Base-by-base conservation (phyloP, 2,888 invertebrate species). In the Diachrysia chrysitis region DNA sequence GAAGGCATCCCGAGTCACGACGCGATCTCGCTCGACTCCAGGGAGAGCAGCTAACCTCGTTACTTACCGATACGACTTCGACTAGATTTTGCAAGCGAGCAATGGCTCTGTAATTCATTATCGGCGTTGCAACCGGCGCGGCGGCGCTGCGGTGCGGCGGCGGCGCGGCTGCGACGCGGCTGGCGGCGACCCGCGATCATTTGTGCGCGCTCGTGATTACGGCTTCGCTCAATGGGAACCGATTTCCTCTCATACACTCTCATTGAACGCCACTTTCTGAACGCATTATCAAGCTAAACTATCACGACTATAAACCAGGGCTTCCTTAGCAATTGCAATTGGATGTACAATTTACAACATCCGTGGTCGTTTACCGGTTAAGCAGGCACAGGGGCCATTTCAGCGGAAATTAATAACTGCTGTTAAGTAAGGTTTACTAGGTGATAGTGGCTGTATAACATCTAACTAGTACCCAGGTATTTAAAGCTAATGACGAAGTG, bases 51-150 rank as follows among this genome's bases (percentile, higher is more conserved):
- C 81, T 92, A 93, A 92, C 90, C 88, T 92, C 88, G 89, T 93
- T 93, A 93, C 89, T 89, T 87, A 86, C 87, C 84, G 88, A 87
- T 89, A 88, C 87, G 85, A 89, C 85, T 87, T 82, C 79, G 83
- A 83, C 87, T 90, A 86, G 89, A 92, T 93, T 93, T 89, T 91
- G 93, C 92, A 92, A 92, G 91, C 90, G 83, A 91, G 93, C 91
- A 89, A 89, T 89, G 83, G 85, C 84, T 89, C 85, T 83, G 90
- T 91, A 91, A 93, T 93, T 94, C 92, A 93, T 93, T 91, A 91
- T 89, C 89, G 87, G 87, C 88, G 89, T 85, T 88, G 87, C 88
- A 91, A 87, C 87, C 78, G 83, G 81, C 65, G 66, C 68, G n/a
- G 54, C 54, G 66, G 42, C 57, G 74, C 74, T 75, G 76, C 66